Percentiles rank a stretch among this genome's conserved stretches.
phyloP scores from a whole-genome alignment of 2,113 vertebrate genomes.

The Aspidoscelis tigris region DNA sequence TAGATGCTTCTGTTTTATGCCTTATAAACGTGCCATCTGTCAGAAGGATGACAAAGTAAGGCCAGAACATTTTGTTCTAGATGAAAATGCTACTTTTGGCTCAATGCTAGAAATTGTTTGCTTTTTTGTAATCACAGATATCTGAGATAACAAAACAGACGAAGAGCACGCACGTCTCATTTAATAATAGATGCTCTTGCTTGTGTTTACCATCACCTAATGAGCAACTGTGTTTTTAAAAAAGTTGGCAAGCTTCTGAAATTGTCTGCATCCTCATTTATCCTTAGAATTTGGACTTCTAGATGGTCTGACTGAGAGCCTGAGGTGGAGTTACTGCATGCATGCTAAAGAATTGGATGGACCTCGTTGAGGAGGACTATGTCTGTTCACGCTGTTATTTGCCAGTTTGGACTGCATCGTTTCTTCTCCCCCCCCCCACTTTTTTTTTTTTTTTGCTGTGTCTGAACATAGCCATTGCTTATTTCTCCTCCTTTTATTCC shows the following conservation, averaged over 20 bases:
- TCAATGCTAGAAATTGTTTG: constrained; percentile 48
- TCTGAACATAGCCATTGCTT: no score
- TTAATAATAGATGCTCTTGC: constrained; percentile 42
- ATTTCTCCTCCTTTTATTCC: no score
- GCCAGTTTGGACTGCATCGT: no score
- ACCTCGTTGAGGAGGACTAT: no score
- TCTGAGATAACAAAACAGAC: constrained; percentile 21
- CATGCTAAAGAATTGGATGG: no score
- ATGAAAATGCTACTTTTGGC: constrained; percentile 44
- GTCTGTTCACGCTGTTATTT: no score
- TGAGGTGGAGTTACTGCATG: neutral
- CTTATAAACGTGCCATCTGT: constrained; percentile 44
- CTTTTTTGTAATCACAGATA: constrained; percentile 63
- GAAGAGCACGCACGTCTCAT: constrained; percentile 43
- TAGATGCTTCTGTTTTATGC: neutral
- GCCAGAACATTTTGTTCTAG: constrained; percentile 41
- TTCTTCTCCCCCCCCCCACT: no score
- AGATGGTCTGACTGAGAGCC: neutral
- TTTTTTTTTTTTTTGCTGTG: no score
- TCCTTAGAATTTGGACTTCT: neutral
- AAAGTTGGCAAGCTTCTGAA: neutral
- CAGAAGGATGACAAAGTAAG: constrained; percentile 29
- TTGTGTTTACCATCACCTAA: neutral
- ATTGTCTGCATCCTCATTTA: neutral
- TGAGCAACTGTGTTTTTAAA: neutral